These are phyloP conservation scores for Drosophila meridiana DNA, from an alignment of 2,888 invertebrate genomes.

Conservation along the genomic window DNA sequence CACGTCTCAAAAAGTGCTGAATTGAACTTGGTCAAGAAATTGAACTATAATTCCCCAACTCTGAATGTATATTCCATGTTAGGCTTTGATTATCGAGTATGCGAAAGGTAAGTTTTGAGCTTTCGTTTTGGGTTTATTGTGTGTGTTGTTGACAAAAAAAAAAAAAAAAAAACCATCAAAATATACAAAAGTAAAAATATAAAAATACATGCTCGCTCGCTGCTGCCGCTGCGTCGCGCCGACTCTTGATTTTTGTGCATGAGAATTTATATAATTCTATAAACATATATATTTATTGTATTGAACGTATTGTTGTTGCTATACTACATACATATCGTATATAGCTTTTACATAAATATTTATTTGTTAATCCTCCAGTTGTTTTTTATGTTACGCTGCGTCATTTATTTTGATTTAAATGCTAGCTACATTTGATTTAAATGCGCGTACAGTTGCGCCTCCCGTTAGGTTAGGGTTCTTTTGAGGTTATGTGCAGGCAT, in stretches of 20 bases:
- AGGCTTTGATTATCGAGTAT: constrained; percentile 16
- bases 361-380: constrained; percentile 38
- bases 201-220: constrained; percentile 39
- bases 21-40: constrained; percentile 1
- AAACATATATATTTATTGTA: constrained; percentile 32
- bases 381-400: constrained; percentile 37
- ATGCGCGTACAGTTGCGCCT: constrained; percentile 7
- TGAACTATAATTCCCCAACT: background rate
- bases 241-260: constrained; percentile 71
- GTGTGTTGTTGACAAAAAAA: constrained; percentile 76
- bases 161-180: constrained; percentile 1
- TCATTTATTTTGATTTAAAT: constrained; percentile 32
- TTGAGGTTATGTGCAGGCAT: constrained; percentile 26
- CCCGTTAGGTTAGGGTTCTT: constrained; percentile 43
- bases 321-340: constrained; percentile 44
- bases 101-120: constrained; percentile 63
- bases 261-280: constrained; percentile 56
- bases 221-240: constrained; percentile 58
- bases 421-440: constrained; percentile 51
- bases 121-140: constrained; percentile 69
- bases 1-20: too few species aligned
- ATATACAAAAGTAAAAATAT: background rate
- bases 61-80: constrained; percentile 16
- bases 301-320: constrained; percentile 56
- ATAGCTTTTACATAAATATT: constrained; percentile 32